Conservation (phyloP, 2,797 vertebrate genomes). For the Choloepus didactylus region DNA sequence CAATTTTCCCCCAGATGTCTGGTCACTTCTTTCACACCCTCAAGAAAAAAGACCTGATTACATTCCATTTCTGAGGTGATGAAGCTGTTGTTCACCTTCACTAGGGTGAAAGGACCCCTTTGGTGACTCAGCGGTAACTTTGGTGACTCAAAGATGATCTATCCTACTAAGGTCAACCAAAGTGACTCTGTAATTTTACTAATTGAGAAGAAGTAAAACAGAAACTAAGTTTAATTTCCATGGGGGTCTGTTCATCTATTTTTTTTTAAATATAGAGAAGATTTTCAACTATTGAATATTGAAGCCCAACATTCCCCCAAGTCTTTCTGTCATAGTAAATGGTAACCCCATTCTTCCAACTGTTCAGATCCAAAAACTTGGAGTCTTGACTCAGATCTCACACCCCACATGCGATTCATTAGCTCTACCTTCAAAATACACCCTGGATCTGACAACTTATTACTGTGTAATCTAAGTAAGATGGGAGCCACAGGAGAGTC, state of each 20-base stretch:
- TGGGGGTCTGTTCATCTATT: not conserved
- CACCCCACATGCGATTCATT: not conserved
- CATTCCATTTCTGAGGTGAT: no score
- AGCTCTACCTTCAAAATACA: not conserved
- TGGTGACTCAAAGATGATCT: no score
- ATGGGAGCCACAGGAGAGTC: not conserved
- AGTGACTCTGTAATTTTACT: no score
- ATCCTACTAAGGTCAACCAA: no score
- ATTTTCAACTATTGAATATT: not conserved
- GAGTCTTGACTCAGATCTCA: not conserved
- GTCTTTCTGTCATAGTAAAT: not conserved
- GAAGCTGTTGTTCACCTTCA: no score
- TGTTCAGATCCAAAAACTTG: not conserved
- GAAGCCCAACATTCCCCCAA: not conserved
- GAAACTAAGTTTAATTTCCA: no score
- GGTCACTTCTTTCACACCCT: no score
- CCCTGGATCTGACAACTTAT: not conserved
- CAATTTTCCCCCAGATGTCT: no score
- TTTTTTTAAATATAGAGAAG: not conserved
- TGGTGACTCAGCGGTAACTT: no score
- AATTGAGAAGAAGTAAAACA: no score
- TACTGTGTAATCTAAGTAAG: not conserved
- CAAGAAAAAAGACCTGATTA: no score
- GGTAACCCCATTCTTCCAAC: not conserved
- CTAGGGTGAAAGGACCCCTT: no score